Evolutionary conservation across 1,140 invertebrate species (phyloP).

Genomic region (Catajapyx aquilonaris): DNA sequence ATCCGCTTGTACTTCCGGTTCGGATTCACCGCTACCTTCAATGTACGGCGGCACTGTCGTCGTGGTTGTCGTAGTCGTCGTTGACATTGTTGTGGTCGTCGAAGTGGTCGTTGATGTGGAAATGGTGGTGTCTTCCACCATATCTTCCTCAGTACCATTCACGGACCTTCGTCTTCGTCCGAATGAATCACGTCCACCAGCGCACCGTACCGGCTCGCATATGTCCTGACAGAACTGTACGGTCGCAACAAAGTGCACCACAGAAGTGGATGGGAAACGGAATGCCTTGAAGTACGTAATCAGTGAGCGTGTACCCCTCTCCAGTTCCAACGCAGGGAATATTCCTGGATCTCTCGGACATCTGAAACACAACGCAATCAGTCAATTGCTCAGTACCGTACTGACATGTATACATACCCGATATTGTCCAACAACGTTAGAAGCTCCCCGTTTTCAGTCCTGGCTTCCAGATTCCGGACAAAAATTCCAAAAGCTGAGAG

Average conservation of each 20-base stretch:
- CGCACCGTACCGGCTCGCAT: slow-evolving; percentile 22
- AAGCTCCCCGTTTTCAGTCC: slow-evolving; percentile 27
- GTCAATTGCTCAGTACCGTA: background rate
- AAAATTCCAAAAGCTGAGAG: slow-evolving; percentile 26
- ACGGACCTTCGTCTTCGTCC: slow-evolving; percentile 14
- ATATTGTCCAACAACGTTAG: slow-evolving; percentile 26
- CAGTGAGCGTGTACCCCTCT: slow-evolving; percentile 21
- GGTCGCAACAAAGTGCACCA: slow-evolving; percentile 29
- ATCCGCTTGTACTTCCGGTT: background rate
- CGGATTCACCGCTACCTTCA: background rate
- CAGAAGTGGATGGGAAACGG: slow-evolving; percentile 27
- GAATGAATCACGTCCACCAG: slow-evolving; percentile 17
- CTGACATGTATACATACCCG: slow-evolving; percentile 23
- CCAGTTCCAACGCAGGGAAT: slow-evolving; percentile 24
- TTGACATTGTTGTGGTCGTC: slow-evolving; percentile 3
- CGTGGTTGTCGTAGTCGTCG: slow-evolving; percentile 7
- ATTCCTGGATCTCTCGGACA: slow-evolving; percentile 26
- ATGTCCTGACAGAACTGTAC: slow-evolving; percentile 28
- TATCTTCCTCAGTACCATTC: slow-evolving; percentile 11
- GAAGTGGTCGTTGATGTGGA: slow-evolving; percentile 3
- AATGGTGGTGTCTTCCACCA: slow-evolving; percentile 6
- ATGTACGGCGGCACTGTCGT: slow-evolving; percentile 5
- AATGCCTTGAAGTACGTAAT: slow-evolving; percentile 28
- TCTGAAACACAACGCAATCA: slow-evolving; percentile 14
- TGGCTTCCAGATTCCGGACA: slow-evolving; percentile 26